These are phyloP conservation scores for Radopholus similis DNA, from an alignment of 1,140 invertebrate genomes.

Conservation along the genomic window DNA sequence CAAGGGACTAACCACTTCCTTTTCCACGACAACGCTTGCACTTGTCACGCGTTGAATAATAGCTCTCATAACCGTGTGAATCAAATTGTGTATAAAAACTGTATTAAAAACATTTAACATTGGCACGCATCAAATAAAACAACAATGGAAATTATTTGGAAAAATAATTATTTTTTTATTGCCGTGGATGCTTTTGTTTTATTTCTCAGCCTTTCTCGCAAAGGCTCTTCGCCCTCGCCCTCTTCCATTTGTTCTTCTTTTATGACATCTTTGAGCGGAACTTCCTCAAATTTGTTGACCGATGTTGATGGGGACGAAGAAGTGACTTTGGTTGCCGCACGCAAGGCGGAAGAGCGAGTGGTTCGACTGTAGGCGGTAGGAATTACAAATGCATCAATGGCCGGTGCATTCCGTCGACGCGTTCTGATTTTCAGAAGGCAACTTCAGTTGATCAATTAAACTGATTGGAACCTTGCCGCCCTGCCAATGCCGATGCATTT, in stretches of 20 bases:
- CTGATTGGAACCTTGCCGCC: conserved; percentile 34
- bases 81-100: no score
- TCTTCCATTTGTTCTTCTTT: conserved; percentile 5
- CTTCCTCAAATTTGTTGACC: no score
- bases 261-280: not conserved
- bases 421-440: not conserved
- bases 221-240: not conserved
- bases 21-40: conserved; percentile 46
- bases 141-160: no score
- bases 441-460: no score
- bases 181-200: no score
- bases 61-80: conserved; percentile 39
- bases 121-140: no score
- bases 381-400: not conserved
- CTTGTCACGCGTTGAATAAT: conserved; percentile 50
- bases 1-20: conserved; percentile 40
- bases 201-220: conserved; percentile 15
- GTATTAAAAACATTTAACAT: not conserved
- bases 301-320: no score
- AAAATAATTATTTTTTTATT: no score
- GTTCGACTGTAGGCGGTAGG: not conserved
- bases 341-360: conserved; percentile 9
- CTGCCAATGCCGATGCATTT: conserved; percentile 43
- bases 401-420: not conserved
- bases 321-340: conserved; percentile 2